Conservation (phyloP, 2,888 invertebrate genomes). For the Orthonychiurus folsomi region DNA sequence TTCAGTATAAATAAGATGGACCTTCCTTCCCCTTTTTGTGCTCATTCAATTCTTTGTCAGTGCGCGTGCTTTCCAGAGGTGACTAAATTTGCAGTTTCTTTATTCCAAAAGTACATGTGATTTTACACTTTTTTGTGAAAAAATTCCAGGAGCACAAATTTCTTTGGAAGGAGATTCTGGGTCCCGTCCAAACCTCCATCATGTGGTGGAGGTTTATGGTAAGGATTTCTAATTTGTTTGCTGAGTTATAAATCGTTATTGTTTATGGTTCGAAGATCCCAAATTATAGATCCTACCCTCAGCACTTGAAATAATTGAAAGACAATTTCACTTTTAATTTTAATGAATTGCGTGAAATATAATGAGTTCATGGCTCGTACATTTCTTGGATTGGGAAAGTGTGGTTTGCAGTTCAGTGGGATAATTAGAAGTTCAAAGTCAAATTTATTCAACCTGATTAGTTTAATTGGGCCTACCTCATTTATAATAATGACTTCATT, state of each 20-base stretch:
- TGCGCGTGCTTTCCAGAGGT: too few species aligned
- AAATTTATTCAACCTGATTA: too few species aligned
- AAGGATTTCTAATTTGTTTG: background rate
- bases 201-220: background rate
- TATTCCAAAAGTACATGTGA: too few species aligned
- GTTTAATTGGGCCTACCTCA: too few species aligned
- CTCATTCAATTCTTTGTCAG: background rate
- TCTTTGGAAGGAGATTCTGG: background rate
- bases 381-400: background rate
- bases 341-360: constrained; percentile 1
- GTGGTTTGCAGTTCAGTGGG: too few species aligned
- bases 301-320: too few species aligned
- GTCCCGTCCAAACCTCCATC: background rate
- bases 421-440: too few species aligned
- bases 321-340: background rate
- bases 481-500: too few species aligned
- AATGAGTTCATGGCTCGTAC: background rate
- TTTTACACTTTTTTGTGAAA: too few species aligned
- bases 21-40: background rate
- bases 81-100: too few species aligned
- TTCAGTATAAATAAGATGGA: background rate
- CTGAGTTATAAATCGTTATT: too few species aligned
- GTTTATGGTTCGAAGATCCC: background rate
- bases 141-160: too few species aligned
- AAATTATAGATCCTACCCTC: background rate